Conservation (phyloP, 2,113 vertebrate species). For the Callospermophilus lateralis region DNA sequence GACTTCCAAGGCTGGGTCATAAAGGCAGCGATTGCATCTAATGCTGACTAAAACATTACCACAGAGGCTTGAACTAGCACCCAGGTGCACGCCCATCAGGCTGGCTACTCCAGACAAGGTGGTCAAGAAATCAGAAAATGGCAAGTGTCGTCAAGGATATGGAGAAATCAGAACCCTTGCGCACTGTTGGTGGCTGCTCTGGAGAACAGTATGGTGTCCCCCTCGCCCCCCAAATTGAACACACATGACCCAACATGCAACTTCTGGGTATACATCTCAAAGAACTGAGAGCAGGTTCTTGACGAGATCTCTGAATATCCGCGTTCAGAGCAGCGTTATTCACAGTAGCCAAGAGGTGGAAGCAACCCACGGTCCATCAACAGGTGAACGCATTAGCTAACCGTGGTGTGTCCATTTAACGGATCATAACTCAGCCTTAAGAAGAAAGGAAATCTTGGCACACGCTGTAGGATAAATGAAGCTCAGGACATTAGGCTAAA, state of each 20-base stretch:
- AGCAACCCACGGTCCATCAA: no score
- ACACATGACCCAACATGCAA: neutral
- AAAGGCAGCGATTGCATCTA: neutral
- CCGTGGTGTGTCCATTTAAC: no score
- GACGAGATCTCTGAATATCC: no score
- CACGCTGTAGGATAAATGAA: neutral
- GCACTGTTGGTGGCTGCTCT: neutral
- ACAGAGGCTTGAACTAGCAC: neutral
- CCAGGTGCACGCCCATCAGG: neutral
- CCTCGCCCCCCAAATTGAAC: neutral
- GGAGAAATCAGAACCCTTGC: neutral
- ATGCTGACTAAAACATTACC: neutral
- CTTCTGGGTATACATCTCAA: neutral
- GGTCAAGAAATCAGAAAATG: neutral
- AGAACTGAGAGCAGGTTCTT: no score
- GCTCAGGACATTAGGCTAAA: neutral
- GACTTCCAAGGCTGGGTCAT: neutral
- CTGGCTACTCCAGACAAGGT: no score
- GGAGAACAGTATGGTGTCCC: no score
- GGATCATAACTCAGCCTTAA: neutral
- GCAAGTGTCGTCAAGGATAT: neutral
- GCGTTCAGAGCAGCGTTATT: no score
- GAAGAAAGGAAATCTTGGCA: neutral
- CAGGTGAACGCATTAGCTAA: no score
- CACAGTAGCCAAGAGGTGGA: no score